A percentile compares a stretch with the other conserved stretches of the same genome.
Evolutionary conservation across 2,113 vertebrate genomes (phyloP).

Genomic region (Tetrax tetrax): DNA sequence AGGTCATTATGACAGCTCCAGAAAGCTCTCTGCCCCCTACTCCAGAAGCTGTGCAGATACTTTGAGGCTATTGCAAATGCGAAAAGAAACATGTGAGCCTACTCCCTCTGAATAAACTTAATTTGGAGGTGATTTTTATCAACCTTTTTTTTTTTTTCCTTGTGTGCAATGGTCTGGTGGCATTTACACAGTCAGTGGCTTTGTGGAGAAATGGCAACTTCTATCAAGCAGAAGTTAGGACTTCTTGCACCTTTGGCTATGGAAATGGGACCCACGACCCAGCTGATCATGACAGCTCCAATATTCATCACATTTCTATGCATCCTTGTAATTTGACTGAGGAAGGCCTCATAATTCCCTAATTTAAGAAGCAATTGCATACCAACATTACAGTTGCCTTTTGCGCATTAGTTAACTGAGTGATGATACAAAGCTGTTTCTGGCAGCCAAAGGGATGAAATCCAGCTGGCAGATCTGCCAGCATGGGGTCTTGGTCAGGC

Average conservation of each 20-base stretch:
- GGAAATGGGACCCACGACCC: background rate
- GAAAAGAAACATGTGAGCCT: background rate
- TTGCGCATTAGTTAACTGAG: background rate
- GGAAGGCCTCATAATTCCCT: background rate
- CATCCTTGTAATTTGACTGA: background rate
- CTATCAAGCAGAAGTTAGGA: background rate
- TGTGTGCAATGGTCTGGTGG: background rate
- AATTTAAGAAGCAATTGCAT: background rate
- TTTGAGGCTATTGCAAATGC: background rate
- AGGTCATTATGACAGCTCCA: background rate
- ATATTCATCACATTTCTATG: background rate
- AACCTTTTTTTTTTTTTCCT: background rate
- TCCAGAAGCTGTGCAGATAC: background rate
- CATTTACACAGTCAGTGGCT: background rate
- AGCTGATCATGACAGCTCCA: background rate
- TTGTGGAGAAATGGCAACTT: background rate
- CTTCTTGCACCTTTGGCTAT: background rate
- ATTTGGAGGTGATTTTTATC: background rate
- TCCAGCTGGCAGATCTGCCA: background rate
- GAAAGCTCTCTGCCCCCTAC: background rate
- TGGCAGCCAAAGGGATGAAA: slow-evolving; percentile 17
- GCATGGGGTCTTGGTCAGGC: background rate
- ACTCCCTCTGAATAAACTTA: background rate
- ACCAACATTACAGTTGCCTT: background rate
- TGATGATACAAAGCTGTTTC: slow-evolving; percentile 33